Evolutionary conservation across 2,113 vertebrate genomes (phyloP).

Genomic region (Corapipo altera): DNA sequence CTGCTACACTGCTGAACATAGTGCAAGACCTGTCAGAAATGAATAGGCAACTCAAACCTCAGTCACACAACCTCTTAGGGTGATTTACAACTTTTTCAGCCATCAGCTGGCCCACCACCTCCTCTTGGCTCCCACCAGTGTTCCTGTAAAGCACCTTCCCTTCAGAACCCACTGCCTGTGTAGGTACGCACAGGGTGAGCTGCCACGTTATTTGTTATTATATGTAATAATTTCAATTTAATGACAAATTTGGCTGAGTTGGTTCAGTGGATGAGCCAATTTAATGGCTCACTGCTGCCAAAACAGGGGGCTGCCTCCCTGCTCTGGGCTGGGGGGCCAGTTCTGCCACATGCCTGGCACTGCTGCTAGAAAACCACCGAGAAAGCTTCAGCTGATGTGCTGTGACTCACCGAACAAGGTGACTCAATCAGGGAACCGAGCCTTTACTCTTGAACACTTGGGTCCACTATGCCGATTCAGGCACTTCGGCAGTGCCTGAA

Average conservation of each 20-base stretch:
- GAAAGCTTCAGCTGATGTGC: neutral
- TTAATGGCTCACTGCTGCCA: neutral
- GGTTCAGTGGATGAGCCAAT: neutral
- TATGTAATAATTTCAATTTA: neutral
- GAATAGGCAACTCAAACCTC: neutral
- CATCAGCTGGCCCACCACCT: neutral
- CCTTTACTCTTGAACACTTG: neutral
- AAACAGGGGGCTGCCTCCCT: neutral
- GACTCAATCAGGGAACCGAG: neutral
- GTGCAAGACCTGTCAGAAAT: neutral
- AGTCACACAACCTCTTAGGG: neutral
- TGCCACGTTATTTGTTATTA: neutral
- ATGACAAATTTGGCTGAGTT: neutral
- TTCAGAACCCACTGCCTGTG: neutral
- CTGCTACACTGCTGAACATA: neutral
- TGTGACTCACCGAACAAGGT: neutral
- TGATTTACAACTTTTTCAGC: neutral
- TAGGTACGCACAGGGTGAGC: fast-evolving
- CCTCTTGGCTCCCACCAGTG: neutral
- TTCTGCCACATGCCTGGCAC: neutral
- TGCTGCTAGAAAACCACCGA: neutral
- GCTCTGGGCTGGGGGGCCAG: neutral
- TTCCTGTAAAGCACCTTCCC: neutral
- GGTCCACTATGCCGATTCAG: neutral
- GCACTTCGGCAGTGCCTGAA: neutral